Conservation (phyloP, 2,888 invertebrate species). For the Trachelus iudaicus region DNA sequence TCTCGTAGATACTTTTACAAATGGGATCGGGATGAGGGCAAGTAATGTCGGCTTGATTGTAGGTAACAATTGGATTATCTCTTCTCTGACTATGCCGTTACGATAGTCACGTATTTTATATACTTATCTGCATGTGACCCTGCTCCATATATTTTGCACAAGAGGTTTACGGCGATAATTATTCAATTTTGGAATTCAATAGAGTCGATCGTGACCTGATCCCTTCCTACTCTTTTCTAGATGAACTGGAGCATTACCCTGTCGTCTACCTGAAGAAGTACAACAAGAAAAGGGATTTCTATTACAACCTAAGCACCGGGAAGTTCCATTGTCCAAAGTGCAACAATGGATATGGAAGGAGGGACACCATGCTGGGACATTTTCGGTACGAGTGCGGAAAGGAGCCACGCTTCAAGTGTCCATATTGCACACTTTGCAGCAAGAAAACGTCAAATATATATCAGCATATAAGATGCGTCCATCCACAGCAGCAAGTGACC, state of each 20-base stretch:
- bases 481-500: constrained; percentile 50
- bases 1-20: too few relatives aligned
- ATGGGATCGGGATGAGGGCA: too few relatives aligned
- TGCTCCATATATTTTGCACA: too few relatives aligned
- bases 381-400: constrained; percentile 63
- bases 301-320: constrained; percentile 50
- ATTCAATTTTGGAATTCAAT: too few relatives aligned
- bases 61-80: too few relatives aligned
- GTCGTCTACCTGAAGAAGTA: constrained; percentile 37
- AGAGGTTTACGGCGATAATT: too few relatives aligned
- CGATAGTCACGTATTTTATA: too few relatives aligned
- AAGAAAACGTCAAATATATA: constrained; percentile 59
- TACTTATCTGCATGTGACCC: too few relatives aligned
- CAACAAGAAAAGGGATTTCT: constrained; percentile 38
- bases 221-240: constrained; percentile 49
- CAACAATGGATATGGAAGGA: constrained; percentile 60
- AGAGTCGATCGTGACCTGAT: constrained; percentile 24
- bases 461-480: constrained; percentile 57
- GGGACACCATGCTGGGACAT: constrained; percentile 62
- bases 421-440: constrained; percentile 55
- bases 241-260: constrained; percentile 31
- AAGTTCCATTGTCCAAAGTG: constrained; percentile 63
- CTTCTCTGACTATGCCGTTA: too few relatives aligned
- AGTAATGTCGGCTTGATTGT: too few relatives aligned
- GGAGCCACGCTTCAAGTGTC: constrained; percentile 61